Conservation (phyloP, 2,113 vertebrate species). For the Ophthalmotilapia sp. region DNA sequence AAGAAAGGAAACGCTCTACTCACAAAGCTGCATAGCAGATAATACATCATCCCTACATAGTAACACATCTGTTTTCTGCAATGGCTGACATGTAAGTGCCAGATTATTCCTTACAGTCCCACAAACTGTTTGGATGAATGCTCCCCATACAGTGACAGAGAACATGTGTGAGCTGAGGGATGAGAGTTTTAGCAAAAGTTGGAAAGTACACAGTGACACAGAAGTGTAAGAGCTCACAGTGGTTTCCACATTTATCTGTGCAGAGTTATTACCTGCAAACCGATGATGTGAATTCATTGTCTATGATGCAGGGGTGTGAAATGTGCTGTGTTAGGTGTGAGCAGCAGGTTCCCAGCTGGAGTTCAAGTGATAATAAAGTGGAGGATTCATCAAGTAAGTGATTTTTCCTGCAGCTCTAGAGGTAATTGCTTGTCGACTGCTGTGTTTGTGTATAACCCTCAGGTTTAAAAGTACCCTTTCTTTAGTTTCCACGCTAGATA, state of each 20-base stretch:
- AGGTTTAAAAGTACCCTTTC: neutral
- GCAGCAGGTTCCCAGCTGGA: neutral
- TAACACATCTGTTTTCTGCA: neutral
- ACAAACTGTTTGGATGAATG: neutral
- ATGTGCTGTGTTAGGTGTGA: neutral
- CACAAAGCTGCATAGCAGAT: neutral
- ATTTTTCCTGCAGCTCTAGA: neutral
- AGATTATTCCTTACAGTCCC: neutral
- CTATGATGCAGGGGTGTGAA: neutral
- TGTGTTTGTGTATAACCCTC: neutral
- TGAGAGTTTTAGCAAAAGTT: neutral
- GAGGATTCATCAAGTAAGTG: constrained; percentile 12
- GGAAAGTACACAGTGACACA: neutral
- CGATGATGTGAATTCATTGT: neutral
- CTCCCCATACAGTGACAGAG: neutral
- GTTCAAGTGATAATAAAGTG: constrained; percentile 10
- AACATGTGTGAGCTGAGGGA: neutral
- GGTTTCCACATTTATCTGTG: neutral
- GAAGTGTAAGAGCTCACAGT: neutral
- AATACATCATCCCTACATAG: neutral
- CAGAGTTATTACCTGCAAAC: neutral
- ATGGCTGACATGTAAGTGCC: neutral
- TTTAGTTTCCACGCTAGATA: neutral
- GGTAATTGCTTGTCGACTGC: neutral
- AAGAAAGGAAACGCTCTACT: neutral